Base-by-base conservation (phyloP, 2,113 vertebrate genomes). In the Addax nasomaculatus region DNA sequence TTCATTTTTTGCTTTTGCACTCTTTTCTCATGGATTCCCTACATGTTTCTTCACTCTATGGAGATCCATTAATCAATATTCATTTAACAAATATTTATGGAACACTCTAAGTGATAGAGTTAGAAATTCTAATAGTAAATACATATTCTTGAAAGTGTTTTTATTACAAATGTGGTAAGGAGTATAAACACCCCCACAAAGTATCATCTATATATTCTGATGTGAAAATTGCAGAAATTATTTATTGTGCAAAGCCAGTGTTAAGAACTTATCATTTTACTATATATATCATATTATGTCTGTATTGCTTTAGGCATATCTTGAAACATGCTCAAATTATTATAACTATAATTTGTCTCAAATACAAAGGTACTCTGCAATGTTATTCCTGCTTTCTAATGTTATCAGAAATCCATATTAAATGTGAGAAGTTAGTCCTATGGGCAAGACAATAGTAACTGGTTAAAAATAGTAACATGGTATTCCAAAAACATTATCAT, bases 271-370 rank as follows among this genome's bases (percentile, higher is more conserved):
- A 70, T 21, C 8, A 53, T 80, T 91, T 85, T 23, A 43, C 3
- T 60, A 17, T 4, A 2, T 1, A 58, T 2, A 49, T 0, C 30
- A 0, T 49, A 62, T 79, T 53, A 13, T 1, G 8, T 43, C 43
- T 89, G 25, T 76, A 43, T 67, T 81, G 15, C 15, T 95, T 14
- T 57, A 79, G 4, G 19, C 12, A 58, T 70, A 21, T 51, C 8
- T 64, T 45, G n/a, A 87, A 23, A 67, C 89, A 78, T 13, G 2
- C 12, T 64, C 27, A 76, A 84, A 53, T 49, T 53, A 36, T 95
- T 36, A 78, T 3, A 86, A 8, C 86, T 53, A 47, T 5, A 58
- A 90, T 60, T 89, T 84, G 11, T 89, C 11, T 97, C 36, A 90
- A 81, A 60, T 67, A 76, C 2, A 49, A 93, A 67, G 21, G 3